Conservation (phyloP, 2,888 invertebrate species). For the Lingula anatina region DNA sequence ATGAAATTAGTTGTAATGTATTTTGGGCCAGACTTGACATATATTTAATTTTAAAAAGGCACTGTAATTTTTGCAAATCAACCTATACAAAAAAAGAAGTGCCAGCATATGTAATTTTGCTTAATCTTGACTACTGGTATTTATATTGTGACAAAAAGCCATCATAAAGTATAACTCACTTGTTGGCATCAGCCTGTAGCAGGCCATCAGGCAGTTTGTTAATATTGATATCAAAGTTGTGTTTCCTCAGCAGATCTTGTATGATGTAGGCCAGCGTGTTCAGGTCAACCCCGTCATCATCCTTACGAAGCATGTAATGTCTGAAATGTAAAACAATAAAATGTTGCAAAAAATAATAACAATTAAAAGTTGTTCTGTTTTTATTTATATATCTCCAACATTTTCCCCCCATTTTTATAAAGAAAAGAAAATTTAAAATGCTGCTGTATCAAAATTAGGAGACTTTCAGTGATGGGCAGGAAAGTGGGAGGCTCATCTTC, state of each 20-base stretch:
- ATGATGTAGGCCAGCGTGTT: constrained; percentile 35
- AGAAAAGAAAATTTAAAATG: too few species aligned
- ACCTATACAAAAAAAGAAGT: not conserved
- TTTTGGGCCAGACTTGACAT: not conserved
- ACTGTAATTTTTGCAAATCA: not conserved
- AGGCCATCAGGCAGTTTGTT: constrained; percentile 33
- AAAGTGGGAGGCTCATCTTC: too few species aligned
- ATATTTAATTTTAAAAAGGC: not conserved
- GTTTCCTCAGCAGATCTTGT: constrained; percentile 45
- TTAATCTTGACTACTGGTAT: not conserved
- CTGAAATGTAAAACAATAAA: too few species aligned
- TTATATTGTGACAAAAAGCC: not conserved
- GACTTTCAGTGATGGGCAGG: too few species aligned
- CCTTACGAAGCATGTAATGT: constrained; percentile 26
- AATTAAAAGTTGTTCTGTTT: too few species aligned
- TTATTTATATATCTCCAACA: too few species aligned
- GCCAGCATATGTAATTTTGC: not conserved
- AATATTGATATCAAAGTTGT: constrained; percentile 44
- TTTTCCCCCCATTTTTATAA: too few species aligned
- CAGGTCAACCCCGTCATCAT: constrained; percentile 23
- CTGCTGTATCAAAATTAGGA: too few species aligned
- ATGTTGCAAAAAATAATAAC: too few species aligned
- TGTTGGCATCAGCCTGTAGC: constrained; percentile 34
- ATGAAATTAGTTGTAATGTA: not conserved
- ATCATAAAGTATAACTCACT: constrained; percentile 21